Percentiles rank a stretch among this genome's conserved stretches.
phyloP scores from a whole-genome alignment of 2,113 vertebrate genomes.

The Bolborhynchus lineola region DNA sequence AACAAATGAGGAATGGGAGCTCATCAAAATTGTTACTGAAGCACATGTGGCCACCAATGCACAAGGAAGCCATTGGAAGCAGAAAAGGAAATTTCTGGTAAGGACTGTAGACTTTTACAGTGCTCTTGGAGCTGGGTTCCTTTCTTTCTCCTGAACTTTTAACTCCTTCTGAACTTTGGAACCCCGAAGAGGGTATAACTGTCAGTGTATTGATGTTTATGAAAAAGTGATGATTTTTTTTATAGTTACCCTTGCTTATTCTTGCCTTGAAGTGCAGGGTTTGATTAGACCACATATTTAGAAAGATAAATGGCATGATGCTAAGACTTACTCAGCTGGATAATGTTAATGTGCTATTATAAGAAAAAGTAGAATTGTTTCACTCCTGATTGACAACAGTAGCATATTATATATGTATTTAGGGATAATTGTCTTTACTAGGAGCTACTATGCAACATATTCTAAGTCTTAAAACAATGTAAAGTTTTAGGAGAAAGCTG shows the following conservation, averaged over 20 bases:
- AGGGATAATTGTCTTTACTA: not conserved
- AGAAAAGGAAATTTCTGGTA: constrained; percentile 98
- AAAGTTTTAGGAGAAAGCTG: not conserved
- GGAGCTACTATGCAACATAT: not conserved
- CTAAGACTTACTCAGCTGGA: not conserved
- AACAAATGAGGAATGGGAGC: constrained; percentile 93
- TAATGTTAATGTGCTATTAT: not conserved
- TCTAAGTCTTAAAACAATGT: not conserved
- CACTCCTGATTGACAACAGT: not conserved
- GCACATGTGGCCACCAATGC: constrained; percentile 97
- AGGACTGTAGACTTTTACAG: constrained; percentile 11
- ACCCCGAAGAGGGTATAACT: not conserved
- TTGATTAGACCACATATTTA: not conserved
- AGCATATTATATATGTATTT: not conserved
- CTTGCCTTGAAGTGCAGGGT: not conserved
- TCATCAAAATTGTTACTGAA: constrained; percentile 93
- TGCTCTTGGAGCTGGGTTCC: not conserved
- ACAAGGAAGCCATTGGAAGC: constrained; percentile 98
- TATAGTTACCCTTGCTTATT: not conserved
- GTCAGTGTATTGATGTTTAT: not conserved
- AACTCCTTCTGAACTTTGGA: not conserved
- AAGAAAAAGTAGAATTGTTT: not conserved
- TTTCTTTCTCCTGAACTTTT: not conserved
- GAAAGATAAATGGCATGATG: not conserved
- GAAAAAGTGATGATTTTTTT: not conserved